These are phyloP conservation scores for Xylota sylvarum DNA, from an alignment of 2,888 invertebrate species.

Conservation along the genomic window DNA sequence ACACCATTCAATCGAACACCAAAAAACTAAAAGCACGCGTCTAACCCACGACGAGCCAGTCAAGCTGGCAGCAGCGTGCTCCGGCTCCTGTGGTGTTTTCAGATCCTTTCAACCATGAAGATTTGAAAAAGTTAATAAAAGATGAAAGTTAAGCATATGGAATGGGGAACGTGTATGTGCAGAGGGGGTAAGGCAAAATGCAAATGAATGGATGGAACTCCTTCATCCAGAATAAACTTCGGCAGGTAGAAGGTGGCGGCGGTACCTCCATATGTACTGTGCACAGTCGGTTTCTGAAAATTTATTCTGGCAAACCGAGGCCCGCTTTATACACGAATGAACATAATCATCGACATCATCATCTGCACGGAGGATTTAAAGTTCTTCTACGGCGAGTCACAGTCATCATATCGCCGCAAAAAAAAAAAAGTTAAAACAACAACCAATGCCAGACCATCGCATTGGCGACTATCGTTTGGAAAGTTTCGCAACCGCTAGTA, in stretches of 20 bases:
- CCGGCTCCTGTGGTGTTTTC: conserved; percentile 42
- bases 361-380: conserved; percentile 57
- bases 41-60: conserved; percentile 9
- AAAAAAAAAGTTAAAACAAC: conserved; percentile 24
- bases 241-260: conserved; percentile 43
- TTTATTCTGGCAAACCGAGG: conserved; percentile 55
- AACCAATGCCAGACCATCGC: conserved; percentile 17
- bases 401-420: conserved; percentile 30
- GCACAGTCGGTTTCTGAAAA: conserved; percentile 20
- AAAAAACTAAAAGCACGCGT: conserved; percentile 38
- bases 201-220: conserved; percentile 64
- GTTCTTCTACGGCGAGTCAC: conserved; percentile 25
- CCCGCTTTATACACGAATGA: conserved; percentile 70
- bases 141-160: conserved; percentile 76
- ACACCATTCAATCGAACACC: conserved; percentile 65
- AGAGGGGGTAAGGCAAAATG: conserved; percentile 35
- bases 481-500: conserved; percentile 27
- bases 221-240: conserved; percentile 72
- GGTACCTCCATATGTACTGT: conserved; percentile 9
- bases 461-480: conserved; percentile 19
- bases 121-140: conserved; percentile 77
- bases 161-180: conserved; percentile 7
- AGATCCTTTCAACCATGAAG: conserved; percentile 72
- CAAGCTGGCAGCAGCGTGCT: conserved; percentile 21
- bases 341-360: conserved; percentile 69